A percentile compares a stretch with the other conserved stretches of the same genome.
These are phyloP conservation scores for Corythaeola cristata DNA, from an alignment of 2,113 vertebrate genomes.

Conservation along the genomic window DNA sequence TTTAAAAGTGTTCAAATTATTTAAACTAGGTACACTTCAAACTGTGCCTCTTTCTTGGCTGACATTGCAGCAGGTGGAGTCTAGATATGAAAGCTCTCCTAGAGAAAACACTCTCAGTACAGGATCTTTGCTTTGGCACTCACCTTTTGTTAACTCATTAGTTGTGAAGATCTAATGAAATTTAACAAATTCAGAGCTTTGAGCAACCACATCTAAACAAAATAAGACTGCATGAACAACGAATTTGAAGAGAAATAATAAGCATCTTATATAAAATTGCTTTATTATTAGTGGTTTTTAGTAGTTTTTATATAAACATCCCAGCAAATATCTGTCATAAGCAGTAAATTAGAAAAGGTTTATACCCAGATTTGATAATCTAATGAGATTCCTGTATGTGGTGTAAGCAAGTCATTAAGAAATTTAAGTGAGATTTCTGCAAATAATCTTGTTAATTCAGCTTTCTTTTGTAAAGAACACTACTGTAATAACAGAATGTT, in stretches of 20 bases:
- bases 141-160: not conserved
- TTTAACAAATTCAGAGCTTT: not conserved
- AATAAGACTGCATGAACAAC: not conserved
- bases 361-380: constrained; percentile 77
- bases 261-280: not conserved
- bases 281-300: not conserved
- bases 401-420: constrained; percentile 64
- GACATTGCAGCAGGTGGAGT: not conserved
- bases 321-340: not conserved
- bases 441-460: constrained; percentile 42
- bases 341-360: not conserved
- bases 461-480: not conserved
- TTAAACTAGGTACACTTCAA: not conserved
- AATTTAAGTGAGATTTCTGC: constrained; percentile 46
- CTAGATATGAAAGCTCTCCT: not conserved
- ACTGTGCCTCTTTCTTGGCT: not conserved
- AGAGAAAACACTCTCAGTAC: not conserved
- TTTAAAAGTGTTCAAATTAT: not conserved
- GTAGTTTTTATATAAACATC: not conserved
- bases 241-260: not conserved
- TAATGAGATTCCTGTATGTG: constrained; percentile 68
- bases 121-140: not conserved
- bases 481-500: not conserved
- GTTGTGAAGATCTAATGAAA: not conserved
- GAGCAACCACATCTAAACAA: not conserved